Conservation (phyloP, 2,113 vertebrate species). For the Polyodon spathula region DNA sequence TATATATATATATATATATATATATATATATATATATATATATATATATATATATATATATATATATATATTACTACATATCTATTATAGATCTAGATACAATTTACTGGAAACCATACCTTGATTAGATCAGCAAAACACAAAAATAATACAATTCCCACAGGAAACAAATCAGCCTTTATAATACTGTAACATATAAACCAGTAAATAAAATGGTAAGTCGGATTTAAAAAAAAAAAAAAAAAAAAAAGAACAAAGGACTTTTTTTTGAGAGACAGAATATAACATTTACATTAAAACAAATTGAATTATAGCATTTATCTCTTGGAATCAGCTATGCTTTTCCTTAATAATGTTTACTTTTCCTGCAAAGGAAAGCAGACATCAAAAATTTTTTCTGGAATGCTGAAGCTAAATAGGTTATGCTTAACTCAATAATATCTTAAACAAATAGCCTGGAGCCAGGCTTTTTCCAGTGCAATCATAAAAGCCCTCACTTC, state of each 20-base stretch:
- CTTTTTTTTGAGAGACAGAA: constrained; percentile 5
- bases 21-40: no score
- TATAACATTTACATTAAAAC: constrained; percentile 28
- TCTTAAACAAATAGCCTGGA: constrained; percentile 79
- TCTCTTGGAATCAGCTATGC: constrained; percentile 66
- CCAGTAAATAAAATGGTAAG: constrained; percentile 6
- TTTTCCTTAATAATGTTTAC: constrained; percentile 69
- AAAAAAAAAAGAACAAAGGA: neutral
- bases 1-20: no score
- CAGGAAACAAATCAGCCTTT: neutral
- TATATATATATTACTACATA: no score
- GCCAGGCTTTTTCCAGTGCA: constrained; percentile 54
- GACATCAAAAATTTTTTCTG: constrained; percentile 78
- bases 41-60: no score
- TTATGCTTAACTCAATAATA: constrained; percentile 80
- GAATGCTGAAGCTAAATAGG: constrained; percentile 73
- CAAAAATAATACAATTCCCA: neutral
- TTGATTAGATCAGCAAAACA: neutral
- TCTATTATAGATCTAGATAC: no score
- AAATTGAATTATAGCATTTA: constrained; percentile 78
- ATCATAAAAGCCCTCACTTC: constrained; percentile 73
- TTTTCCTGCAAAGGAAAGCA: constrained; percentile 65
- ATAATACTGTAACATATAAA: neutral
- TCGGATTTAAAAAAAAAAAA: constrained; percentile 5
- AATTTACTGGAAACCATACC: neutral